Evolutionary conservation across 2,888 invertebrate genomes (phyloP).

Genomic region (Tetragnatha montana): DNA sequence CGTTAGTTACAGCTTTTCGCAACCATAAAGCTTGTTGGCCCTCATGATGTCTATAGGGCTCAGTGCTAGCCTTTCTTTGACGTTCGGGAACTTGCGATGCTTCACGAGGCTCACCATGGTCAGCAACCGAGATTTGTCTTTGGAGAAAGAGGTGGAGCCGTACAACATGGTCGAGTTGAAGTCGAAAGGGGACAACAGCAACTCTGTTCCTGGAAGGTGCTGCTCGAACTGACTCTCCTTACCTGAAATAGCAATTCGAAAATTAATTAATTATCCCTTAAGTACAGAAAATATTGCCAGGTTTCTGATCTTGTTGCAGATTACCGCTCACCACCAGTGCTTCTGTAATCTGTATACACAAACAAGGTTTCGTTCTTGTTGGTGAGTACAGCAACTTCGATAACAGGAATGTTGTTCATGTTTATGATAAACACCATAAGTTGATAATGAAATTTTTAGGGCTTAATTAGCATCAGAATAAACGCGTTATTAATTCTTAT

Average conservation of each 20-base stretch:
- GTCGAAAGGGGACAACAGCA: constrained; percentile 74
- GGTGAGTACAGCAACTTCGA: too few species aligned
- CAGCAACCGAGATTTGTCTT: constrained; percentile 72
- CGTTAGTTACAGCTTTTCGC: not conserved
- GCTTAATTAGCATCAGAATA: too few species aligned
- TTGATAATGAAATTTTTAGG: too few species aligned
- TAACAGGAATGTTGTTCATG: too few species aligned
- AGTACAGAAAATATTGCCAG: too few species aligned
- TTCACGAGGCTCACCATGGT: constrained; percentile 33
- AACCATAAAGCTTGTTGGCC: constrained; percentile 46
- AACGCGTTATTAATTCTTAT: too few species aligned
- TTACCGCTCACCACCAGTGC: too few species aligned
- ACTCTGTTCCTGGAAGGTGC: constrained; percentile 8
- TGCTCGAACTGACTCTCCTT: constrained; percentile 50
- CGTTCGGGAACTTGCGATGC: constrained; percentile 4
- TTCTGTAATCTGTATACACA: too few species aligned
- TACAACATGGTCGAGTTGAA: constrained; percentile 78
- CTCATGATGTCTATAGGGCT: constrained; percentile 38
- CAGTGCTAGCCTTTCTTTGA: constrained; percentile 10
- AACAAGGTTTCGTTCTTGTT: too few species aligned
- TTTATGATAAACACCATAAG: too few species aligned
- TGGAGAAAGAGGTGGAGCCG: constrained; percentile 77
- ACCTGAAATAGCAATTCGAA: constrained; percentile 8
- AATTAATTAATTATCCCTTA: too few species aligned
- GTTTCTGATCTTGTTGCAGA: too few species aligned